These are phyloP conservation scores for Pseudomyrmex pallidus DNA, from an alignment of 1,140 invertebrate species.

Conservation along the genomic window DNA sequence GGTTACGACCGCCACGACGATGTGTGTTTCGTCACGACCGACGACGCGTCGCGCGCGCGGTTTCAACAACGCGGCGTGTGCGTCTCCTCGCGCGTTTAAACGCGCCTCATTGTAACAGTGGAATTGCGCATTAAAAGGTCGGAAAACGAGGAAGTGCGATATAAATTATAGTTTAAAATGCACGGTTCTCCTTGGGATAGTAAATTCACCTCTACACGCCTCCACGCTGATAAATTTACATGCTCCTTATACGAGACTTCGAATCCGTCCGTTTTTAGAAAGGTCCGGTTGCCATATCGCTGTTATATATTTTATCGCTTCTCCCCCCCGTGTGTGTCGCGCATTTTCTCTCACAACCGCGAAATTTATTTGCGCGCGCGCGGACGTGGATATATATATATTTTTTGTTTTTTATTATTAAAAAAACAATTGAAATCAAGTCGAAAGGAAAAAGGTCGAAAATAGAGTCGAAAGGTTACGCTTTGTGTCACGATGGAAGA, in stretches of 20 bases:
- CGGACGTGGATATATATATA: not conserved
- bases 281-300: not conserved
- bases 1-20: conserved; percentile 42
- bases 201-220: conserved; percentile 70
- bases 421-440: too few relatives aligned
- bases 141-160: conserved; percentile 73
- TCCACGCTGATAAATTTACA: conserved; percentile 62
- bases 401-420: not conserved
- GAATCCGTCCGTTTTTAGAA: conserved; percentile 34
- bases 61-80: conserved; percentile 8
- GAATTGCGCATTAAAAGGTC: conserved; percentile 72
- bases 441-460: too few relatives aligned
- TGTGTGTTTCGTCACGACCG: too few relatives aligned
- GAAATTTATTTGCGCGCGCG: conserved; percentile 13
- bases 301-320: not conserved
- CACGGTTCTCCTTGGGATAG: conserved; percentile 52
- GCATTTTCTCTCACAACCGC: not conserved
- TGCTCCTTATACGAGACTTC: conserved; percentile 46
- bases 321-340: not conserved
- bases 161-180: conserved; percentile 64
- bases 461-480: too few relatives aligned
- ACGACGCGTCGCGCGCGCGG: conserved; percentile 11
- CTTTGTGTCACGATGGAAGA: too few relatives aligned
- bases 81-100: not conserved
- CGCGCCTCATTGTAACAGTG: conserved; percentile 62